Conservation (phyloP, 2,888 invertebrate genomes). For the Aporophyla nigra region DNA sequence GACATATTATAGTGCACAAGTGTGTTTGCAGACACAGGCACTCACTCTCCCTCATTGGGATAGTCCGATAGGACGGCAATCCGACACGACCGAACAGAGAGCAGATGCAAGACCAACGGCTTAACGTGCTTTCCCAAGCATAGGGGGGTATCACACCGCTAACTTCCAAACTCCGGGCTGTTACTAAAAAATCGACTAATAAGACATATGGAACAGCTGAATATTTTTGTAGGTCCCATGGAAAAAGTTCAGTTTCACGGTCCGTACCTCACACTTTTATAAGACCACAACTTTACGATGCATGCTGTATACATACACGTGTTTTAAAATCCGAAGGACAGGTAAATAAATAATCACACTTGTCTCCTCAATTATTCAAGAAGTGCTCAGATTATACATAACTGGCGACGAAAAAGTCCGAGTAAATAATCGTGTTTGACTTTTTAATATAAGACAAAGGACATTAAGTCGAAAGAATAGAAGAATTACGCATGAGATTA, state of each 20-base stretch:
- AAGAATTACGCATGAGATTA: background rate
- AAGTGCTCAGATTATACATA: background rate
- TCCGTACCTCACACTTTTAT: background rate
- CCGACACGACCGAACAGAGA: no score
- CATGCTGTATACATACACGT: background rate
- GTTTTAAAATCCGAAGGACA: background rate
- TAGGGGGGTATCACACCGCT: no score
- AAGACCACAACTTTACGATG: background rate
- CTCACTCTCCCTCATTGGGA: no score
- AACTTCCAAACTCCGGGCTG: no score
- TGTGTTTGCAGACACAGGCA: no score
- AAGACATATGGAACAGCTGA: background rate
- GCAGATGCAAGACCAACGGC: no score
- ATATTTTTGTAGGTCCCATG: background rate
- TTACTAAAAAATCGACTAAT: no score
- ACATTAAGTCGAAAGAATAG: background rate
- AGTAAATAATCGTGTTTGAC: background rate
- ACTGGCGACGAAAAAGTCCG: background rate
- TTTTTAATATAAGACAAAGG: background rate
- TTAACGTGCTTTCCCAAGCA: no score
- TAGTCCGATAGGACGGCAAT: no score
- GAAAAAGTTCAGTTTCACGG: no score
- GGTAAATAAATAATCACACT: no score
- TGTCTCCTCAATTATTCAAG: background rate
- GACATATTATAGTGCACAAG: no score